Conservation (phyloP, 2,888 invertebrate genomes). For the Trisateles emortualis region DNA sequence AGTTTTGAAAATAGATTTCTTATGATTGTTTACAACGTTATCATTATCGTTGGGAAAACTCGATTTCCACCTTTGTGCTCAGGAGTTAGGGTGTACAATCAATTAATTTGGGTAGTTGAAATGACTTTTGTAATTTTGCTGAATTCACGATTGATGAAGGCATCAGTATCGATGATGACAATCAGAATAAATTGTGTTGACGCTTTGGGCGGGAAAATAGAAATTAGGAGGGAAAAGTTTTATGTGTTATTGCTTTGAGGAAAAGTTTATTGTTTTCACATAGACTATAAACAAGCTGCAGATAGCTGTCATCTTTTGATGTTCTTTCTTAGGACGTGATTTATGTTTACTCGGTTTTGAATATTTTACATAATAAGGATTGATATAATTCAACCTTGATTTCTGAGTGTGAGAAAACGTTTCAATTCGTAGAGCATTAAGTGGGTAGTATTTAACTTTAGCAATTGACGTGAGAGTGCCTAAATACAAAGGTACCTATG, state of each 20-base stretch:
- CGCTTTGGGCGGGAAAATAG: constrained; percentile 74
- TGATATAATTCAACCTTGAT: too few species aligned
- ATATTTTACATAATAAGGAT: too few species aligned
- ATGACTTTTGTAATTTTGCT: constrained; percentile 38
- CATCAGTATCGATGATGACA: constrained; percentile 72
- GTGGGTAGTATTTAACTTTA: too few species aligned
- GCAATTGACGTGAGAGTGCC: too few species aligned
- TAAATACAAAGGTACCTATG: too few species aligned
- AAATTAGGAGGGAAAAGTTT: constrained; percentile 57
- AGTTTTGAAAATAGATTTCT: constrained; percentile 75
- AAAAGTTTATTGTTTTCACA: too few species aligned
- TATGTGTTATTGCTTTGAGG: constrained; percentile 34
- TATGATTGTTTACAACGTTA: constrained; percentile 51
- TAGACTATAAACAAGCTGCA: constrained; percentile 2
- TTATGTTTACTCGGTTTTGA: too few species aligned
- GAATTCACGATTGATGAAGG: constrained; percentile 69
- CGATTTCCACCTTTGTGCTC: constrained; percentile 9
- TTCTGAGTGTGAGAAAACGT: too few species aligned
- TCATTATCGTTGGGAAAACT: constrained; percentile 15
- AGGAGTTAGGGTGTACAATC: constrained; percentile 35
- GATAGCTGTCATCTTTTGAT: not conserved
- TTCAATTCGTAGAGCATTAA: too few species aligned
- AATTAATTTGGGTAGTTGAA: constrained; percentile 11
- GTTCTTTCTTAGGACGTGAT: not conserved
- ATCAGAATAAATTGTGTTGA: constrained; percentile 72